These are phyloP conservation scores for Phengaris alcon DNA, from an alignment of 2,888 invertebrate species.

Conservation along the genomic window DNA sequence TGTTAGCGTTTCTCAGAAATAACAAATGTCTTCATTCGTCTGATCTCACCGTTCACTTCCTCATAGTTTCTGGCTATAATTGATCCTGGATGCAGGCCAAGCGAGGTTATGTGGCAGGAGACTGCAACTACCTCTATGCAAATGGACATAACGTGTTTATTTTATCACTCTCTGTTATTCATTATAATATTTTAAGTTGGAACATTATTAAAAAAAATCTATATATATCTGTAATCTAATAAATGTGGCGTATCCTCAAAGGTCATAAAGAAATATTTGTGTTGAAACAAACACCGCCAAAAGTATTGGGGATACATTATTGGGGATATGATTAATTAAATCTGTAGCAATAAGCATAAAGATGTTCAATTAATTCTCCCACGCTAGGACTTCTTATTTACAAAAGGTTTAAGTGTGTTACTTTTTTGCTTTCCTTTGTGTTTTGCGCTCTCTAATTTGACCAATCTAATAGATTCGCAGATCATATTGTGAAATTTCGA, in stretches of 20 bases:
- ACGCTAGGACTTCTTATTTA: background rate
- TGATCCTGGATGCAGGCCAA: slow-evolving; percentile 53
- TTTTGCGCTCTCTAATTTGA: slow-evolving; percentile 8
- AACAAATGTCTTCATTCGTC: slow-evolving; percentile 20
- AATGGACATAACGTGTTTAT: background rate
- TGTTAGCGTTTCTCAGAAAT: slow-evolving; percentile 1
- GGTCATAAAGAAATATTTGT: too few relatives aligned
- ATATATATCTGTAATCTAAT: too few relatives aligned
- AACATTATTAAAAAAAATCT: too few relatives aligned
- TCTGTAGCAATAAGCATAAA: too few relatives aligned
- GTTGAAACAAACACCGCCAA: too few relatives aligned
- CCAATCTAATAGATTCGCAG: slow-evolving; percentile 21
- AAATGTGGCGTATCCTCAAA: too few relatives aligned
- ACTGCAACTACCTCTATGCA: slow-evolving; percentile 16
- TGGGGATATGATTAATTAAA: too few relatives aligned
- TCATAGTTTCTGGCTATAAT: slow-evolving; percentile 55
- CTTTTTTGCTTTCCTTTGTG: background rate
- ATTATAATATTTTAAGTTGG: background rate
- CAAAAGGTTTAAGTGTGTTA: background rate
- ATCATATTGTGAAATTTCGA: slow-evolving; percentile 8
- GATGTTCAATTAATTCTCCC: background rate
- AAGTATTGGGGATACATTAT: too few relatives aligned
- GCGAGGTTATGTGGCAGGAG: slow-evolving; percentile 28
- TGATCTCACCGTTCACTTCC: slow-evolving; percentile 46
- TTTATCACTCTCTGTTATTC: slow-evolving; percentile 3